Base-by-base conservation (phyloP, 2,113 vertebrate species). In the Corythoichthys haematopterus region DNA sequence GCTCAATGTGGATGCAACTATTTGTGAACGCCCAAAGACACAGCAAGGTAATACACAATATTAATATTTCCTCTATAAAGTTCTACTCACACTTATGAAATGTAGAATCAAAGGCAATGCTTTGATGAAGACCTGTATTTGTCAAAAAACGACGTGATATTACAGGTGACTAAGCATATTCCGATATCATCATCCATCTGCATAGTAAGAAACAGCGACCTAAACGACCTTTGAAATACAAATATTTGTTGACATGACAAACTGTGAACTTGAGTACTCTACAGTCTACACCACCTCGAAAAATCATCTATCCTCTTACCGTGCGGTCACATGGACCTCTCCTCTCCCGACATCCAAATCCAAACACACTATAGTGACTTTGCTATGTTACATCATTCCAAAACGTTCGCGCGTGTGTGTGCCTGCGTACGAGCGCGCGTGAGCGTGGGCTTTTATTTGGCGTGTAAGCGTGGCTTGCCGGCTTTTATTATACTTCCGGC, bases 231-330 rank as follows among this genome's bases (percentile, higher is more conserved):
- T 35, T 15, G 11, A 58, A 37, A 58, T 13, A 35, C 14, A 7
- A 37, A 6, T 16, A 56, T 37, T 9, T 16, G 37, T n/a, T 16
- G 15, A 9, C 15, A 28, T 28, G 20, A 28, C 20, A 28, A 43
- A 43, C 40, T 43, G 40, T 43, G 40, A 43, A 43, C 40, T 43
- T 40, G 40, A 43, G 40, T 43, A 43, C 40, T 7, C 9, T 43
- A 43, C 9, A 28, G 20, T 28, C 20, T 37, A 64, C 10, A 35
- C 2, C 13, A 2, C 37, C 2, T 7, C 50, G 3, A n/a, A 45
- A 9, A 66, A 6, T 9, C 1, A 6, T 9, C 1, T 7, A 40
- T 63, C 62, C 36, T 47, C 85, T 80, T 87, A 88, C 88, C 87
- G 86, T 2, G 1, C 70, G 55, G 59, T 37, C 63, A 64, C 3